A percentile compares a stretch with the other conserved stretches of the same genome.
phyloP scores from a whole-genome alignment of 1,140 invertebrate genomes.

The Ladona fulva region DNA sequence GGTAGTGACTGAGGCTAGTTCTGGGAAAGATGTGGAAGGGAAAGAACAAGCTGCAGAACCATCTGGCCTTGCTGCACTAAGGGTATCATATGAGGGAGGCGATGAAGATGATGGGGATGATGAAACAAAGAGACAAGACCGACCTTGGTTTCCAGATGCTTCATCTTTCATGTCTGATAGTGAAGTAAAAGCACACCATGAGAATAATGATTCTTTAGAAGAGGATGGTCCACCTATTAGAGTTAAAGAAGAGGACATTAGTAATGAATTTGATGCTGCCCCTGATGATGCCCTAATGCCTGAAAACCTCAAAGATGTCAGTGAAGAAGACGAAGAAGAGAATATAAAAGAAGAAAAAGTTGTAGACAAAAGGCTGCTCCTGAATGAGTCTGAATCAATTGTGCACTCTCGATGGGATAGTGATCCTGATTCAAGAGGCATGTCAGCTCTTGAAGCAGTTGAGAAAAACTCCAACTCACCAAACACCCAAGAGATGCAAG shows the following conservation, averaged over 20 bases:
- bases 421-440: neutral
- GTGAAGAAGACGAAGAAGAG: neutral
- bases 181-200: neutral
- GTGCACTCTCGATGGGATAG: constrained; percentile 11
- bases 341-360: constrained; percentile 12
- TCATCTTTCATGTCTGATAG: neutral
- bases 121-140: constrained; percentile 14
- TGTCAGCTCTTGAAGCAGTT: neutral
- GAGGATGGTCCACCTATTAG: neutral
- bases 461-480: neutral
- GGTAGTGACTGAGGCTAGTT: constrained; percentile 18
- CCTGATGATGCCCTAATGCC: neutral
- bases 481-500: neutral
- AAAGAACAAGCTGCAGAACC: neutral
- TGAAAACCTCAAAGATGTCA: neutral
- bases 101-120: constrained; percentile 22
- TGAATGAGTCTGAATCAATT: neutral
- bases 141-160: neutral
- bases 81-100: neutral
- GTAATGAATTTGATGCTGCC: neutral
- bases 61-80: constrained; percentile 10
- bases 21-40: neutral
- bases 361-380: neutral
- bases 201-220: neutral
- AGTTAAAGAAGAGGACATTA: neutral